Evolutionary conservation across 1,140 invertebrate genomes (phyloP), one percentile per base, ranked within the genome.

Genomic region (Neodiprion pinetum): DNA sequence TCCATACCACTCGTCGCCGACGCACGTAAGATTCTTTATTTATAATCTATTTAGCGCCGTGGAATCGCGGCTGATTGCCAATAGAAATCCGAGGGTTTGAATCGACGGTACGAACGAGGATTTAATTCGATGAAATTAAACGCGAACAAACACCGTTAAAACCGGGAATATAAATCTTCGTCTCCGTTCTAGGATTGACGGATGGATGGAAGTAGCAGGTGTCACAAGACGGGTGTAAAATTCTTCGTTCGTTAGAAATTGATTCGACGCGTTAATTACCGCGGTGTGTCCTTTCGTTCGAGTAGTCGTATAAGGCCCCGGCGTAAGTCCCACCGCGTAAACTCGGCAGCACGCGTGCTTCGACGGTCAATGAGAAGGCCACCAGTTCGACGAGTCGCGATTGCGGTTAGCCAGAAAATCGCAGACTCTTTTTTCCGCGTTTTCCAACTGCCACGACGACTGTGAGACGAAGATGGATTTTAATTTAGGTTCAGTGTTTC

Each of bases 221-320:
- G 53, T 61, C 53, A 61, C 53, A 17, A 61, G 53, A 61, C 53
- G 5, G 9, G 53, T 61, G 53, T 61, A 61, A 61, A 61, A 61
- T 61, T 61, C 53, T 61, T 14, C 53, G 53, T 61, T 61, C n/a
- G 28, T 40, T 40, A 40, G 53, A 61, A 17, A 61, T 61, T 61
- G 9, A 61, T 61, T 61, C 53, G 53, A 61, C 53, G 53, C 53
- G 53, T 61, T 61, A 61, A 61, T 61, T 61, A 61, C 53, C n/a
- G 3, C 53, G 53, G 2, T 61, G 53, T 9, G 0, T 61, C 53
- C 53, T 61, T 61, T 61, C 8, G 53, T 61, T 61, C 50, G 9
- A 61, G 5, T 61, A 14, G 53, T 61, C 53, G n/a, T 61, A 61
- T 61, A 61, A 61, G 53, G 53, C n/a, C 53, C 53, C n/a, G n/a